Conservation (phyloP, 2,113 vertebrate species). For the Mastomys coucha region DNA sequence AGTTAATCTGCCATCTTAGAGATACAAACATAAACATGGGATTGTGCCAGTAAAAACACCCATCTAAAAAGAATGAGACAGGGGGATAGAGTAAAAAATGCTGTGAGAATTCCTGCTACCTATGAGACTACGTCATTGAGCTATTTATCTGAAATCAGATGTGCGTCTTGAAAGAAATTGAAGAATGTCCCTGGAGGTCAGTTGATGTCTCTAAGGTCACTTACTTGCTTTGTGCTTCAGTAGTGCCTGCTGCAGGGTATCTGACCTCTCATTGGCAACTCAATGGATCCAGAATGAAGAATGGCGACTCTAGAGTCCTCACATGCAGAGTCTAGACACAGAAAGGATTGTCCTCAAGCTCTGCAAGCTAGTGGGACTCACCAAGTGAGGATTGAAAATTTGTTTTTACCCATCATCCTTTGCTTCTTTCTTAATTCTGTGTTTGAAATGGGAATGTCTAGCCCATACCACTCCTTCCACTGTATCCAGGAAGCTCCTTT, state of each 20-base stretch:
- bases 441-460: neutral
- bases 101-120: neutral
- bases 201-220: neutral
- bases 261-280: neutral
- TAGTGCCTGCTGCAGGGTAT: neutral
- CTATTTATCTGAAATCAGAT: neutral
- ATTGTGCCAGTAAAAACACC: neutral
- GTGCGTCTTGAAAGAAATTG: neutral
- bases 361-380: neutral
- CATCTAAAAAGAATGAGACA: neutral
- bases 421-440: neutral
- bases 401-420: neutral
- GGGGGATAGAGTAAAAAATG: neutral
- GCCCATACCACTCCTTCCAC: fast-evolving
- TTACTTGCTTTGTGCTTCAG: neutral
- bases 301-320: too few relatives aligned
- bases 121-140: too few relatives aligned
- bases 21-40: neutral
- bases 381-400: neutral
- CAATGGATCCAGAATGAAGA: neutral
- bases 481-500: neutral
- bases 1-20: neutral
- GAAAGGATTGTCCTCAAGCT: neutral
- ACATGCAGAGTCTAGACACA: neutral
- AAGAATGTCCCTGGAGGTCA: neutral